Base-by-base conservation (phyloP, 2,888 invertebrate species). In the Agriopis marginaria region DNA sequence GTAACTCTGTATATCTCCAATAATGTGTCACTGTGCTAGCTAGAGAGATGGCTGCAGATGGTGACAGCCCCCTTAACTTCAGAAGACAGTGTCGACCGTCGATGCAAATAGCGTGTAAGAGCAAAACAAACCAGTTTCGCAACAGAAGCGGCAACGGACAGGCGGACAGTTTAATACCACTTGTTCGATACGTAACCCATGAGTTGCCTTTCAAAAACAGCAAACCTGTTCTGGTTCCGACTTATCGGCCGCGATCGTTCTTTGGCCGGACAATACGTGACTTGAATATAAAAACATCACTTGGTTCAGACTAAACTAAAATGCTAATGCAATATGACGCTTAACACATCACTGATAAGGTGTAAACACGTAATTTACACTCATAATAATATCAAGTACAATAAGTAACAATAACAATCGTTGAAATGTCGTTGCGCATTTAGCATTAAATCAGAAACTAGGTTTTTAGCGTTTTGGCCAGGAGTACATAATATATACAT, bases 201-300 rank as follows among this genome's bases (percentile, higher is more conserved):
- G 84, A 83, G 11, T 32, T 81, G 81, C 89, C 90, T 91, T 91
- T 90, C 89, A 83, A 89, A 88, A 88, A 82, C 78, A 78, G 69
- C 73, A 79, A 88, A 89, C 90, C 86, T 80, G 90, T 87, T 85
- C 75, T 72, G 78, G 84, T 87, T 87, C 87, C 86, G 84, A 81
- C 84, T 82, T 84, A 86, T 83, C 81, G 74, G 70, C 78, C 79
- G 59, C 66, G 82, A 83, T 85, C 81, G 82, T 75, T 79, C 77
- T 73, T 71, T 74, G 69, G 62, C 54, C 63, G 68, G 66, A 73
- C 69, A 68, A 71, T 71, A 75, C 75, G 76, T 77, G 79, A 72
- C 77, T 67, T 73, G 75, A 77, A 77, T 79, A 75, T 75, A 71
- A 75, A 72, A 72, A 68, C 60, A 67, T 66, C 40, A 45, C 11